Evolutionary conservation across 2,797 vertebrate species (phyloP), one percentile per base, ranked within the genome.

Genomic region (Enteromius mattozi): DNA sequence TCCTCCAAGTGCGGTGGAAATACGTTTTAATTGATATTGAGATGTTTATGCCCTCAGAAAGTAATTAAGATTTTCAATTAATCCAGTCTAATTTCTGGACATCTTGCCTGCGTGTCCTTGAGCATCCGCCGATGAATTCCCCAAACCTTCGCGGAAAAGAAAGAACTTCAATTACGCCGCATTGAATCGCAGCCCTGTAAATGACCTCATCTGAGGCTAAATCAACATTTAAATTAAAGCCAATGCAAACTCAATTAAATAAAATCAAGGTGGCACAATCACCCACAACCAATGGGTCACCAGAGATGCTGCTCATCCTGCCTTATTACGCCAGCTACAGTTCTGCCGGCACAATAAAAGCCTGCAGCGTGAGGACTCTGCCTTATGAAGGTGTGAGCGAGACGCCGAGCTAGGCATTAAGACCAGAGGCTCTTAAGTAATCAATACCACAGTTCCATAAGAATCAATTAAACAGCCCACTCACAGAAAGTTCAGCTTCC

Each of bases 21-120:
- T 94, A 92, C 93, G 91, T 95, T 94, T 95, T 95, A 95, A 95
- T 96, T 95, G 94, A 96, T 96, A 96, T 95, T 94, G 94, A 95
- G 94, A 96, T 95, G 94, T 96, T 96, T 96, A 94, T 95, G 93
- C 94, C 95, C 93, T 94, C 90, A 93, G 94, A 95, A 95, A 95
- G 95, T 95, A 95, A 96, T 95, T 95, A 96, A 95, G 94, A 95
- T 94, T 95, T 95, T 96, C 95, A 96, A 95, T 95, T 95, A 95
- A 95, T 95, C 95, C 94, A 78, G 89, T 94, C 93, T 95, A 91
- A 95, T 95, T 96, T 95, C 94, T 94, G 93, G 95, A 96, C 94
- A 94, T 95, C 95, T 95, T 91, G 92, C 92, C 91, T 94, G 89
- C 59, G 89, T 93, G 93, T 95, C 94, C 94, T 95, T 95, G 94